A percentile compares a stretch with the other conserved stretches of the same genome.
These are phyloP conservation scores for Lipophrys pholis DNA, from an alignment of 2,113 vertebrate species.

Conservation along the genomic window DNA sequence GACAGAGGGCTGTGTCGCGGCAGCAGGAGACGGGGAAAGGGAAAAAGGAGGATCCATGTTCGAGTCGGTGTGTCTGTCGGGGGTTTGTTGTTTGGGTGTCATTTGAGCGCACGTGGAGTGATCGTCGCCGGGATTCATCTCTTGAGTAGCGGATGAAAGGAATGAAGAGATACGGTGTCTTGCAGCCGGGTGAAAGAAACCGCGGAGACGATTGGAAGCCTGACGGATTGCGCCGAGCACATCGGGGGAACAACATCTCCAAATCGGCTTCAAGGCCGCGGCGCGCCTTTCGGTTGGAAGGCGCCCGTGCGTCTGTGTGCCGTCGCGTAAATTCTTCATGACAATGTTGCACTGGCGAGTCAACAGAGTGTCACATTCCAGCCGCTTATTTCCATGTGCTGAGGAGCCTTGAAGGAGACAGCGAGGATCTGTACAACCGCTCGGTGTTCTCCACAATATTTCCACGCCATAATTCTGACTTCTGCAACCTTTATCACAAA, in stretches of 20 bases:
- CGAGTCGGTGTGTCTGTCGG: slow-evolving; percentile 57
- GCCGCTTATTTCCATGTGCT: slow-evolving; percentile 20
- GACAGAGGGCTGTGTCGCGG: not conserved
- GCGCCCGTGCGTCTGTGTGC: slow-evolving; percentile 34
- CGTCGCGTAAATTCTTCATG: slow-evolving; percentile 47
- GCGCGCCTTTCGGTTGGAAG: slow-evolving; percentile 26
- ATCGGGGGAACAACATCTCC: slow-evolving; percentile 47
- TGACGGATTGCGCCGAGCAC: slow-evolving; percentile 65
- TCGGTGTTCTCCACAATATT: not conserved
- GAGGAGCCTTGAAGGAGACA: slow-evolving; percentile 5
- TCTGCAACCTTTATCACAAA: too few relatives aligned
- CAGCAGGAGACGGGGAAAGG: not conserved
- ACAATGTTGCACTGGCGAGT: slow-evolving; percentile 34
- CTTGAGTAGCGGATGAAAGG: slow-evolving; percentile 64
- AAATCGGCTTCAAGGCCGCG: slow-evolving; percentile 53
- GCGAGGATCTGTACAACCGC: not conserved
- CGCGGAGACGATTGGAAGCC: slow-evolving; percentile 48
- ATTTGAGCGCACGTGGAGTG: slow-evolving; percentile 58
- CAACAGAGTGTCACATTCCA: slow-evolving; percentile 50
- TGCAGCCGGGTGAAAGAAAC: slow-evolving; percentile 35
- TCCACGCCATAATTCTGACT: not conserved
- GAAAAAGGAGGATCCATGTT: slow-evolving; percentile 48
- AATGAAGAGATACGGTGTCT: slow-evolving; percentile 60
- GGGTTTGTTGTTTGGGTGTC: slow-evolving; percentile 56
- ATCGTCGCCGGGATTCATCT: slow-evolving; percentile 63